Conservation (phyloP, 2,888 invertebrate species). For the Dynastes maya region DNA sequence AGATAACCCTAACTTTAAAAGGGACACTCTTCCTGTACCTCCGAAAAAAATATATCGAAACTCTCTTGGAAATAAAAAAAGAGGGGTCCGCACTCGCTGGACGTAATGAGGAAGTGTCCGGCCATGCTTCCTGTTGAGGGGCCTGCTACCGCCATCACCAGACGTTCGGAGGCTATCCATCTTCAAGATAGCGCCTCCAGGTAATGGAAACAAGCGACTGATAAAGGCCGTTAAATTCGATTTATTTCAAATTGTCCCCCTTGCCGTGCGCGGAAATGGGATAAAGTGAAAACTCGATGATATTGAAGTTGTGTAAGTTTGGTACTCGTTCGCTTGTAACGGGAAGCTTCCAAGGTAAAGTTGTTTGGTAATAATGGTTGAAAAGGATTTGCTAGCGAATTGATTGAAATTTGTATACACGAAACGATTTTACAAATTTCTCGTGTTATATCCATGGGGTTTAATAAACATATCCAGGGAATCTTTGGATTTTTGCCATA, state of each 20-base stretch:
- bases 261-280: not conserved
- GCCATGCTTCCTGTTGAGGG: not conserved
- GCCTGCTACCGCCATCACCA: not conserved
- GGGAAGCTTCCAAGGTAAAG: too few species aligned
- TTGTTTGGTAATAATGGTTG: too few species aligned
- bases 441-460: too few species aligned
- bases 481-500: too few species aligned
- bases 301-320: not conserved
- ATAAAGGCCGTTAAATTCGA: conserved; percentile 53
- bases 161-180: conserved; percentile 48
- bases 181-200: conserved; percentile 53
- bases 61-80: not conserved
- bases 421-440: too few species aligned
- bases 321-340: not conserved
- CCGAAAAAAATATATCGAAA: not conserved
- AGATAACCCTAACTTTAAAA: conserved; percentile 19
- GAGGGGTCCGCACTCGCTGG: not conserved
- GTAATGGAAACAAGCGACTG: conserved; percentile 55
- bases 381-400: too few species aligned
- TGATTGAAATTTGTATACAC: too few species aligned
- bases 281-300: conserved; percentile 11
- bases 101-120: conserved; percentile 26
- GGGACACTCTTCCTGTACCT: not conserved
- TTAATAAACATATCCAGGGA: too few species aligned
- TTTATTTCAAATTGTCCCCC: conserved; percentile 47